Evolutionary conservation across 2,888 invertebrate species (phyloP), one percentile per base, ranked within the genome.

Genomic region (Cantharis rufa): DNA sequence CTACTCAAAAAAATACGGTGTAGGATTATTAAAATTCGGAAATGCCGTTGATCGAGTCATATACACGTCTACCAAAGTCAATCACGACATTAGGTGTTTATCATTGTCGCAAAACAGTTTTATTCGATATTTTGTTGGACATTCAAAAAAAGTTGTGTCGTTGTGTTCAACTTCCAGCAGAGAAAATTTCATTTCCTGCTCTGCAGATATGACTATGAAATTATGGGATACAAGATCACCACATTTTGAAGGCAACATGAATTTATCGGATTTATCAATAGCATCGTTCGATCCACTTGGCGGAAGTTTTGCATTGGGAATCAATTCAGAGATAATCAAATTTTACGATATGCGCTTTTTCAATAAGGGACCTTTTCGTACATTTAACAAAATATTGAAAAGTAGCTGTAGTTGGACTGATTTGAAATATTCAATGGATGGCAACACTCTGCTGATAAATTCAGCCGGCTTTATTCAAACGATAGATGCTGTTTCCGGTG

Each of bases 1-100:
- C 1, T 99, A 99, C 90, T 98, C 98, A 84, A 99, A 99, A 89
- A 99, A 99, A 88, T 99, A 99, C 90, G 99, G 99, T 74, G 99
- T 99, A 16, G 99, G 99, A 90, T 90, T 99, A 81, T 98, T 99
- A 85, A 97, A 98, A 87, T 99, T 99, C 86, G 99, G 99, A 71
- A 99, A 99, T 89, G 98, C 98, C 1, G 96, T 96, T 87, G 98
- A 98, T 87, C 97, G 98, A 77, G 99, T 98, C 16, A 96, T 99
- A 83, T 99, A 99, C 89, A 97, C 98, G 89, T 99, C 99, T n/a
- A 99, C 99, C 1, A 99, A 99, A 92, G 94, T 99, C 78, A 99
- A 99, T 89, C 98, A 99, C 88, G 98, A 98, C n/a, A 98, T 99
- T 83, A 91, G 99, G 84, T 99, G 99, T 89, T 90, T 99, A 79